Percentiles rank a stretch among this genome's conserved stretches.
Evolutionary conservation across 2,113 vertebrate species (phyloP).

Genomic region (Stictonetta naevosa): DNA sequence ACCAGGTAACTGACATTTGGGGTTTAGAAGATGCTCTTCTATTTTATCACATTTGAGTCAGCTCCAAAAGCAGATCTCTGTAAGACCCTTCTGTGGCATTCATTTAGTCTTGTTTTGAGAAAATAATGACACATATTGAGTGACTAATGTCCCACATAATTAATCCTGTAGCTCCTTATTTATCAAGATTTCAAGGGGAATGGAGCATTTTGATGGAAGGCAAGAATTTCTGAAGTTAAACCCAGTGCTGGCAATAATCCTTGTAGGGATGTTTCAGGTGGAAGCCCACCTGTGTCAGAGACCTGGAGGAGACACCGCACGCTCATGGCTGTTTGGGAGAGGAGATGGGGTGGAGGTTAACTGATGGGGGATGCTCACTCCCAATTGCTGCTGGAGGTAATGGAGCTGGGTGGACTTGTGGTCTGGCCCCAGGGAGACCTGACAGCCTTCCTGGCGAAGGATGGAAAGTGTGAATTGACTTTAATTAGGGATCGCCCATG

Average conservation of each 20-base stretch:
- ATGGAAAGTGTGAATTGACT: slow-evolving; percentile 38
- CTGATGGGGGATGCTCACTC: not conserved
- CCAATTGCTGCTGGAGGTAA: not conserved
- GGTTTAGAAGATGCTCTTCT: not conserved
- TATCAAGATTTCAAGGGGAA: slow-evolving; percentile 4
- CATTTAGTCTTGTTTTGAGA: slow-evolving; percentile 40
- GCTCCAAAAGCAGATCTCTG: not conserved
- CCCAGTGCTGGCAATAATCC: not conserved
- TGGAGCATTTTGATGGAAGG: not conserved
- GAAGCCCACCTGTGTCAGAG: not conserved
- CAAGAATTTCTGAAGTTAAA: not conserved
- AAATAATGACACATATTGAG: slow-evolving; percentile 34
- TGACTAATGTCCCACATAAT: slow-evolving; percentile 53
- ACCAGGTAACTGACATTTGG: not conserved
- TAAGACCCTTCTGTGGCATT: not conserved
- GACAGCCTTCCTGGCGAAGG: not conserved
- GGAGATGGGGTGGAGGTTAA: not conserved
- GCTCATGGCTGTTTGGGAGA: not conserved
- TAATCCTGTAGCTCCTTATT: slow-evolving; percentile 24
- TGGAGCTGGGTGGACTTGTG: not conserved
- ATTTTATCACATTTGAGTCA: not conserved
- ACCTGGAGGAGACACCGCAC: not conserved
- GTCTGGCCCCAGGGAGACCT: not conserved
- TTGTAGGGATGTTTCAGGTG: not conserved
- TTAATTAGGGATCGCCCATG: slow-evolving; percentile 31